These are phyloP conservation scores for Salticus scenicus DNA, from an alignment of 2,888 invertebrate species.

Conservation along the genomic window DNA sequence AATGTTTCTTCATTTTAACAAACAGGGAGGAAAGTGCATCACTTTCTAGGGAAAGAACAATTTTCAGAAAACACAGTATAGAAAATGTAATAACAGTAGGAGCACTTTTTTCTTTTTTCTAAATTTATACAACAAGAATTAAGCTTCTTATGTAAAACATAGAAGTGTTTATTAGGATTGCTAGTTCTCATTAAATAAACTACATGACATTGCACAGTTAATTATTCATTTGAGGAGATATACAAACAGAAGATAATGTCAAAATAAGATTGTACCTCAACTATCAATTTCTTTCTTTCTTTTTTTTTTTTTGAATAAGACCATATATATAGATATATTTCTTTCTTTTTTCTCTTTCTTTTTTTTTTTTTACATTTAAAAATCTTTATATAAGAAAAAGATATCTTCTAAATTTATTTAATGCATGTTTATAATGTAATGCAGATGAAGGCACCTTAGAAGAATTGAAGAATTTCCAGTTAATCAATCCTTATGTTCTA, in stretches of 20 bases:
- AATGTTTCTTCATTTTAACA: conserved; percentile 14
- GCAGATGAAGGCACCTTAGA: conserved; percentile 60
- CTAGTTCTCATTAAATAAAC: background rate
- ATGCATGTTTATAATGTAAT: conserved; percentile 20
- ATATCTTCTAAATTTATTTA: conserved; percentile 9
- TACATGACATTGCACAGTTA: background rate
- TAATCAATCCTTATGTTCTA: conserved; percentile 3
- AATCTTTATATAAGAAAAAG: too few relatives aligned
- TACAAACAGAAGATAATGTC: too few relatives aligned
- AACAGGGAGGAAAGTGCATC: conserved; percentile 1
- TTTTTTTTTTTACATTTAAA: too few relatives aligned
- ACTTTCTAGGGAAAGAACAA: conserved; percentile 6
- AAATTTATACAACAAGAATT: conserved; percentile 1
- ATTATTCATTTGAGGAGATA: too few relatives aligned
- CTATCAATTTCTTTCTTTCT: too few relatives aligned
- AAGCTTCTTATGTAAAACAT: background rate
- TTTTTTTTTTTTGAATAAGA: too few relatives aligned
- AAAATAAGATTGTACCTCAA: too few relatives aligned
- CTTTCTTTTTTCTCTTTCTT: too few relatives aligned
- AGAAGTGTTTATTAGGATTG: background rate
- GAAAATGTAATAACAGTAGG: background rate
- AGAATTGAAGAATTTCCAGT: conserved; percentile 38
- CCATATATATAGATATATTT: too few relatives aligned
- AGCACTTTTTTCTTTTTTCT: conserved; percentile 16
- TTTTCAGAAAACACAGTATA: background rate